Evolutionary conservation across 2,888 invertebrate genomes (phyloP), one percentile per base, ranked within the genome.

Genomic region (Timandra comae): DNA sequence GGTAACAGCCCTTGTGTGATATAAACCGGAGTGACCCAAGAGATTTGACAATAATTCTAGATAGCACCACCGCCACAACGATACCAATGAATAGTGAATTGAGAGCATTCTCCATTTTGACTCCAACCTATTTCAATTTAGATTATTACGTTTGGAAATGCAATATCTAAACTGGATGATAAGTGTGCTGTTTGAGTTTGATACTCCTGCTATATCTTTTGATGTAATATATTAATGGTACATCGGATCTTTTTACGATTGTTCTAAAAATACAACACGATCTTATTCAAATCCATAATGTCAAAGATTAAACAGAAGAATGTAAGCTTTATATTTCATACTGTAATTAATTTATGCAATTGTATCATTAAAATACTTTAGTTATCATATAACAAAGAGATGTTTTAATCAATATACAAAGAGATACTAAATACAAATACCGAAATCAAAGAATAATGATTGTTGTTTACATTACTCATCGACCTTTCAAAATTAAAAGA

Each of bases 1-100:
- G n/a, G 16, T 6, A 3, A 16, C 16, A 16, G 11, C 24, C 24
- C 4, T 24, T 7, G 10, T 12, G 20, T 21, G 7, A 16, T 27
- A 10, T 9, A 24, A 34, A 40, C 34, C 38, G 43, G 42, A 58
- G 71, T 71, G 67, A 49, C 84, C 79, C 82, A 60, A 54, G 82
- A 78, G 84, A 78, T 71, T 74, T 55, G 66, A 73, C 79, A 78
- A 84, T 82, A 82, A 81, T 75, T 84, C 80, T 70, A 71, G 52
- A 71, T 73, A 69, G 77, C 73, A 63, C n/a, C 4, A 16, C 16
- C 16, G 16, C 16, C 1, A 16, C 49, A 66, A 63, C 73, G 59
- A 74, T 79, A 77, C 74, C 75, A 75, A 78, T 81, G 84, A 82
- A 81, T 81, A 79, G 74, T 59, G 71, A 78, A 79, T 77, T 57